phyloP scores from a whole-genome alignment of 2,888 invertebrate species.

The Tromatobia lineatoria region DNA sequence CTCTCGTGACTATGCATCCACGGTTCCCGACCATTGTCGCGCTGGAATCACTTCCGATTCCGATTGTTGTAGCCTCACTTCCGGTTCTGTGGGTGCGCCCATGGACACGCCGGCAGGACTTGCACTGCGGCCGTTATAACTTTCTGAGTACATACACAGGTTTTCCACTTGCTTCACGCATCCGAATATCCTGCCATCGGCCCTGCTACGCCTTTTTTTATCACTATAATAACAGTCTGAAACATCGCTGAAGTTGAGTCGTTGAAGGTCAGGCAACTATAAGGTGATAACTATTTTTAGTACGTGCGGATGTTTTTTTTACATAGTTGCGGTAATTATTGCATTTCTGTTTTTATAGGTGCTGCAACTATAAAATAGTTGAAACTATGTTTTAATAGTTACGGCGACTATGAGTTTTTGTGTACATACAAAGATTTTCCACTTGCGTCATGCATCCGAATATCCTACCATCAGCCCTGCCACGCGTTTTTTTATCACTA shows the following conservation, averaged over 20 bases:
- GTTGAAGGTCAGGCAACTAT: no score
- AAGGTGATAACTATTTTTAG: no score
- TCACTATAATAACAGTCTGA: neutral
- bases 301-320: no score
- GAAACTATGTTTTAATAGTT: no score
- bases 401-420: neutral
- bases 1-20: constrained; percentile 78
- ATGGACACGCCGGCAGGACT: constrained; percentile 28
- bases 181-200: constrained; percentile 15
- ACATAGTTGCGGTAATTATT: no score
- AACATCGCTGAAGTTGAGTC: no score
- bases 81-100: constrained; percentile 75
- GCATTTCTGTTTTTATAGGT: no score
- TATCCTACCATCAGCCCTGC: neutral
- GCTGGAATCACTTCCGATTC: constrained; percentile 82
- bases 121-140: neutral
- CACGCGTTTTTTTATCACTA: neutral
- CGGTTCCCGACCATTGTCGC: constrained; percentile 75
- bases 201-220: neutral
- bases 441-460: constrained; percentile 5
- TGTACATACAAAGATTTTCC: neutral
- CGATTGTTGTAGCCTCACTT: constrained; percentile 79
- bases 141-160: neutral
- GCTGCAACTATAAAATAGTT: no score
- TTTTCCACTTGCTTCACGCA: neutral